phyloP scores from a whole-genome alignment of 1,140 invertebrate genomes.

The Heliothis subflexa region DNA sequence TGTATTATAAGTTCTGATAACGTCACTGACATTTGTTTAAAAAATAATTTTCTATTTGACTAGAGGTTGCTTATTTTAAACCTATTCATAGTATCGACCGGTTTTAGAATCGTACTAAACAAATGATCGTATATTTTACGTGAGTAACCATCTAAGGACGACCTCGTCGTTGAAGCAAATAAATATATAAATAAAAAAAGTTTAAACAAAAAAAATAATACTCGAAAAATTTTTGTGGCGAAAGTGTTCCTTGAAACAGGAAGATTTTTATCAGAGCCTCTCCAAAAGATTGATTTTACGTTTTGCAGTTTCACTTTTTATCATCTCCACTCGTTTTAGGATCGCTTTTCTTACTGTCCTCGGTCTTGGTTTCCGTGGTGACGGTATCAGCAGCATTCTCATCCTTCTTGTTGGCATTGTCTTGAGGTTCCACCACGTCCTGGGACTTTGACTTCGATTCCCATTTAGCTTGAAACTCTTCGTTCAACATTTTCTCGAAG shows the following conservation, averaged over 20 bases:
- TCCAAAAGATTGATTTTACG: slow-evolving; percentile 29
- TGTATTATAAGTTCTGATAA: slow-evolving; percentile 78
- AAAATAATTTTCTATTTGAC: slow-evolving; percentile 71
- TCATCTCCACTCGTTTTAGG: slow-evolving; percentile 58
- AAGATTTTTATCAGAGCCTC: slow-evolving; percentile 40
- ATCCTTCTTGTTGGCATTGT: slow-evolving; percentile 60
- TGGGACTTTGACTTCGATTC: slow-evolving; percentile 67
- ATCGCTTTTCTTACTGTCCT: slow-evolving; percentile 66
- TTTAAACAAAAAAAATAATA: slow-evolving; percentile 64
- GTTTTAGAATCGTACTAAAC: slow-evolving; percentile 41
- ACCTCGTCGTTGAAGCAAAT: slow-evolving; percentile 52
- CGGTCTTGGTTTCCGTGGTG: slow-evolving; percentile 56
- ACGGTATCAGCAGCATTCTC: slow-evolving; percentile 66
- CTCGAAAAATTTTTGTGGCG: slow-evolving; percentile 58
- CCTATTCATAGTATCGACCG: slow-evolving; percentile 39
- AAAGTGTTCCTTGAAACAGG: slow-evolving; percentile 37
- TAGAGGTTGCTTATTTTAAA: slow-evolving; percentile 69
- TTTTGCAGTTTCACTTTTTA: slow-evolving; percentile 57
- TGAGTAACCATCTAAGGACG: slow-evolving; percentile 21
- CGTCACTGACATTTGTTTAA: slow-evolving; percentile 81
- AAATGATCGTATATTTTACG: slow-evolving; percentile 27
- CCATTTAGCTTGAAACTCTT: slow-evolving; percentile 77
- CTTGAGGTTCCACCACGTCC: slow-evolving; percentile 56
- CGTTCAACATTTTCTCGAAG: slow-evolving; percentile 78
- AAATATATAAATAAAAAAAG: slow-evolving; percentile 65